Evolutionary conservation across 2,888 invertebrate species (phyloP).

Genomic region (Chloroclystis v-ata): DNA sequence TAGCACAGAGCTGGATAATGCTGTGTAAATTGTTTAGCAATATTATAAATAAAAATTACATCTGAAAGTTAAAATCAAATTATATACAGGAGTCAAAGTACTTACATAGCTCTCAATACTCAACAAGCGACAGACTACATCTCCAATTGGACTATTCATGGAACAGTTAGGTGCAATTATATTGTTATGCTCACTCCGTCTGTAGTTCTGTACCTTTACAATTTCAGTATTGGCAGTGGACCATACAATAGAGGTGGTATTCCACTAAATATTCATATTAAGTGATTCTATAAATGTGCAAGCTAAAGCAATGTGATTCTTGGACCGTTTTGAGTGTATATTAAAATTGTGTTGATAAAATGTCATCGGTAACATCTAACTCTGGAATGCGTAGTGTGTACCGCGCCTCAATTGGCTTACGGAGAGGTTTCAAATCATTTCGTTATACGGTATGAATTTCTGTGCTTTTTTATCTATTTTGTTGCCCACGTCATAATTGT

Average conservation of each 20-base stretch:
- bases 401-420: slow-evolving; percentile 68
- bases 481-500: too few relatives aligned
- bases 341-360: slow-evolving; percentile 38
- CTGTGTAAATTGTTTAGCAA: too few relatives aligned
- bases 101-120: slow-evolving; percentile 17
- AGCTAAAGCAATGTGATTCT: slow-evolving; percentile 46
- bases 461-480: slow-evolving; percentile 27
- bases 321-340: slow-evolving; percentile 16
- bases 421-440: slow-evolving; percentile 72
- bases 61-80: not conserved
- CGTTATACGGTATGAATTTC: slow-evolving; percentile 66
- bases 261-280: slow-evolving; percentile 33
- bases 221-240: slow-evolving; percentile 68
- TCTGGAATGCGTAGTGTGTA: slow-evolving; percentile 71
- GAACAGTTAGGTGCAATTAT: slow-evolving; percentile 74
- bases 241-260: slow-evolving; percentile 62
- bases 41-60: too few relatives aligned
- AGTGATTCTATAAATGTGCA: slow-evolving; percentile 32
- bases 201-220: slow-evolving; percentile 30
- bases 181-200: slow-evolving; percentile 74
- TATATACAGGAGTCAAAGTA: slow-evolving; percentile 6
- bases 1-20: too few relatives aligned
- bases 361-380: slow-evolving; percentile 72
- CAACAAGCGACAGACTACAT: slow-evolving; percentile 21
- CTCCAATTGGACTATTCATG: slow-evolving; percentile 64